Evolutionary conservation across 2,888 invertebrate genomes (phyloP).

Genomic region (Drosophila meridionalis): DNA sequence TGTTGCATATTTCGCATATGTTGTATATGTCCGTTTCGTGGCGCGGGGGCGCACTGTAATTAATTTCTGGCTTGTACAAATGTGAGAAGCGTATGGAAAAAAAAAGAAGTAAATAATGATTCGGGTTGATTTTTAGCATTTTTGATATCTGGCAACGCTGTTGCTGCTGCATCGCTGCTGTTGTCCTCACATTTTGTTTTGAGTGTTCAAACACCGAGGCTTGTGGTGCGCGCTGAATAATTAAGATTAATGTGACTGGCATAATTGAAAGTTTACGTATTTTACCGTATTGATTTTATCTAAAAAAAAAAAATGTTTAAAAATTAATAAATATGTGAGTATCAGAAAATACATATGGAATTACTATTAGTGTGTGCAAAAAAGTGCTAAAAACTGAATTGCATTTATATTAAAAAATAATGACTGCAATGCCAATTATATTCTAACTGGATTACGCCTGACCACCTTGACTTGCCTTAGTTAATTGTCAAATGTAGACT

Average conservation of each 20-base stretch:
- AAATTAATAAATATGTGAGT: slow-evolving; percentile 2
- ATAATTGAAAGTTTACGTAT: slow-evolving; percentile 25
- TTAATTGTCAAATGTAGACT: slow-evolving; percentile 20
- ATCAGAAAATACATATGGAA: not conserved
- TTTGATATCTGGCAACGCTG: slow-evolving; percentile 70
- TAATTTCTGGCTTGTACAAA: slow-evolving; percentile 67
- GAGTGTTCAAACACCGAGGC: slow-evolving; percentile 22
- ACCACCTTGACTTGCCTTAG: slow-evolving; percentile 36
- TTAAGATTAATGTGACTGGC: slow-evolving; percentile 47
- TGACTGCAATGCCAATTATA: slow-evolving; percentile 11
- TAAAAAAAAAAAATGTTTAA: not conserved
- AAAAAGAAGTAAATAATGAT: slow-evolving; percentile 22
- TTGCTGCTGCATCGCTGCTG: slow-evolving; percentile 6
- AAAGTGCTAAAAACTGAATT: not conserved
- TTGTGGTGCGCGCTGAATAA: slow-evolving; percentile 46
- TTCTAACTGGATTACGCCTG: slow-evolving; percentile 20
- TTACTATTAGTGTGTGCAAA: not conserved
- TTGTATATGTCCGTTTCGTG: slow-evolving; percentile 45
- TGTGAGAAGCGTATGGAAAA: slow-evolving; percentile 21
- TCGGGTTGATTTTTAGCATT: slow-evolving; percentile 52
- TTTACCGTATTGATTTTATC: slow-evolving; percentile 21
- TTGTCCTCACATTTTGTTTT: slow-evolving; percentile 11
- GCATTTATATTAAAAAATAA: slow-evolving; percentile 6
- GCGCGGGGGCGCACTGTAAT: slow-evolving; percentile 48
- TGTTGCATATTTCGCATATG: slow-evolving; percentile 65